Base-by-base conservation (phyloP, 2,113 vertebrate genomes). In the Pterophyllum scalare region DNA sequence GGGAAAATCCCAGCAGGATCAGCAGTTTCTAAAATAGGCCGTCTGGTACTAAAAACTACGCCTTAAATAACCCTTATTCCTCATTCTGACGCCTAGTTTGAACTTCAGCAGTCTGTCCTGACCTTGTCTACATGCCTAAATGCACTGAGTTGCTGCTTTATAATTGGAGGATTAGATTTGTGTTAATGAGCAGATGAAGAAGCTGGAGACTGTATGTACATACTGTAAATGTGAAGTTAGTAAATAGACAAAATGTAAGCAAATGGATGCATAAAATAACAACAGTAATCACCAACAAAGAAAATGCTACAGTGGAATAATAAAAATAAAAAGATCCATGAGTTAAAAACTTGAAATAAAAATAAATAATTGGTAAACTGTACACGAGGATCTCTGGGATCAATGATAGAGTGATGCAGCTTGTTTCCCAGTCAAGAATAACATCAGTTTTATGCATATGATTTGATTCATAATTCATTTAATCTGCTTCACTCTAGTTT, bases 281-380 rank as follows among this genome's bases (percentile, higher is more conserved):
- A 46, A 46, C 13, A 46, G 43, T 11, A 67, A 4, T 67, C 5
- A 67, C 8, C 38, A 3, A 67, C 14, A 46, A 3, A 19, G 20
- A 2, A 72, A 52, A 52, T 8, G 24, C 43, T 31, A 17, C 10
- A 8, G 4, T 52, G 52, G 17, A 24, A 72, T 11, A 52, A 24
- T 72, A 72, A 31, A 17, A 52, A 13, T 0, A 0, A 12, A 28
- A 31, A 72, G 24, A 20, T 54, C 17, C 15, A 0, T 13, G 0
- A 52, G 24, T 52, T 72, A 20, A 14, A 43, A 43, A 2, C 40
- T 14, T 13, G 43, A 72, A 5, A n/a, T 13, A 72, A 26, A 67
- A 67, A 19, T 9, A 31, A 20, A 52, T 20, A 49, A 70, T 17
- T 70, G 17, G 65, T 31, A 52, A 52, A 70, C 20, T 46, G 49